Percentiles rank a stretch among this genome's conserved stretches.
Conservation (phyloP, 2,888 invertebrate genomes). For the Callyntrura sp. region DNA sequence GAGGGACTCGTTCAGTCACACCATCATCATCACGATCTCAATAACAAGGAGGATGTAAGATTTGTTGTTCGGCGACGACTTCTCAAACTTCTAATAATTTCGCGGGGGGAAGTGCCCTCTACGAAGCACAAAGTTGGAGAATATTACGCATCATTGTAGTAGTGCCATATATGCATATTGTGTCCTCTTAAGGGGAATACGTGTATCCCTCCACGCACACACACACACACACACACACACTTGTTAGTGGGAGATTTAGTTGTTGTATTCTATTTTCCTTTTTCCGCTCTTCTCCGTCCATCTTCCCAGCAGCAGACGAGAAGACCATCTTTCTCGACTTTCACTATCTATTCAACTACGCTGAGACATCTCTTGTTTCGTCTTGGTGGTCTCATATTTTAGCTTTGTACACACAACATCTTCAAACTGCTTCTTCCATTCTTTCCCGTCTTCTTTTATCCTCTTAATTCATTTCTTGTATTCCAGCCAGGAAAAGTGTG, state of each 20-base stretch:
- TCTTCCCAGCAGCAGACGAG: background rate
- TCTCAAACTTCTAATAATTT: background rate
- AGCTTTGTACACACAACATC: background rate
- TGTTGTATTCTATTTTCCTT: background rate
- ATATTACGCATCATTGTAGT: background rate
- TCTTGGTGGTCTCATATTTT: background rate
- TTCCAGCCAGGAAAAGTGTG: background rate
- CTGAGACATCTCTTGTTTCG: constrained; percentile 24
- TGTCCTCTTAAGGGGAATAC: too few relatives aligned
- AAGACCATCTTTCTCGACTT: background rate
- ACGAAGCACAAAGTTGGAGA: background rate
- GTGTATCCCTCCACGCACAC: background rate
- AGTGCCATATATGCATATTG: background rate
- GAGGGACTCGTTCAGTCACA: background rate
- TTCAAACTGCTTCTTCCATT: background rate
- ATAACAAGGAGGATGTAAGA: constrained; percentile 1
- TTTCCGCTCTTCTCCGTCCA: background rate
- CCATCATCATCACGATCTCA: background rate
- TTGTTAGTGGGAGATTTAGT: background rate
- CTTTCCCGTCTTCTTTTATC: background rate
- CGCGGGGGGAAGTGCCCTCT: background rate
- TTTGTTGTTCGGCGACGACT: background rate
- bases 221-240: background rate
- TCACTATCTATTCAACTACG: constrained; percentile 19
- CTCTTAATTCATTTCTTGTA: constrained; percentile 47